Conservation (phyloP, 2,113 vertebrate genomes). For the Cynocephalus volans region DNA sequence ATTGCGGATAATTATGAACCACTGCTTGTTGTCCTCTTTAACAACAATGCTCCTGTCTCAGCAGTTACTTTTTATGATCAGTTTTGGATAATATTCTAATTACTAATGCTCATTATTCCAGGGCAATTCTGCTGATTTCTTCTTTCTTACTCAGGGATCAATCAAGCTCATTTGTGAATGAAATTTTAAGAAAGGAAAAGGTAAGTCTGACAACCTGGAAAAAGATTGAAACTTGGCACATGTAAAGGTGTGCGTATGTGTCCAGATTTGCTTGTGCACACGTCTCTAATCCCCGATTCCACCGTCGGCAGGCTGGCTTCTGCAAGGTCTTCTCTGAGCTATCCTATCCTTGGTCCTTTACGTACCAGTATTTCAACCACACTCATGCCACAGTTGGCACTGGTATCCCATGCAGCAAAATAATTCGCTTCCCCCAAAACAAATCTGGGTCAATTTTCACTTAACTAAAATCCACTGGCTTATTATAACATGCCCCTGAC, state of each 20-base stretch:
- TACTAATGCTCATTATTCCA: neutral
- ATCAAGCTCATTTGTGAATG: neutral
- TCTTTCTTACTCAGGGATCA: neutral
- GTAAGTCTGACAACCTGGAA: neutral
- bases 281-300: neutral
- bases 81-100: neutral
- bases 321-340: neutral
- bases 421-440: conserved; percentile 18
- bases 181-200: neutral
- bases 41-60: neutral
- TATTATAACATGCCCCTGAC: neutral
- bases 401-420: neutral
- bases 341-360: neutral
- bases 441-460: neutral
- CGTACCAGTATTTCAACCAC: neutral
- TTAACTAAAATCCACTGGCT: neutral
- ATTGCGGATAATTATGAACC: neutral
- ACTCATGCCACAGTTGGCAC: neutral
- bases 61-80: neutral
- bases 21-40: neutral
- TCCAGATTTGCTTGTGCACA: neutral
- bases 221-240: neutral
- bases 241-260: neutral
- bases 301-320: accelerated
- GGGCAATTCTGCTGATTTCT: neutral